Conservation (phyloP, 30 jellyfish, hydroid and myxozoan genomes). For the Hydractinia echinata region DNA sequence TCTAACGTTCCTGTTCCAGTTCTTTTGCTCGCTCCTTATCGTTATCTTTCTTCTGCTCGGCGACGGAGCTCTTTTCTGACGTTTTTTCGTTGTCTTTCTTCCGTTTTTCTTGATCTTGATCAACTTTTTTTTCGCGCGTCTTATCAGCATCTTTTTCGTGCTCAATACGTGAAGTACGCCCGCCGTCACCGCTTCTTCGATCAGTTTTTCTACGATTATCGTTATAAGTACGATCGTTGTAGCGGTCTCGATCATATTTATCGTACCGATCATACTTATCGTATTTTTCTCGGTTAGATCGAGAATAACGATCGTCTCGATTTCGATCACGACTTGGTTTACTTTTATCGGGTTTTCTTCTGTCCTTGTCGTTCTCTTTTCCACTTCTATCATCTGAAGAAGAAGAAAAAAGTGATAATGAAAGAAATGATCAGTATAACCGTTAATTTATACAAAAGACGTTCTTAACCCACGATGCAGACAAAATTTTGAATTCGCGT, state of each 20-base stretch:
- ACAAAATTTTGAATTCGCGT: too few relatives aligned
- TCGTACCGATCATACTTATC: conserved; percentile 30
- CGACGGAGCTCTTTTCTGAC: neutral
- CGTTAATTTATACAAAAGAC: too few relatives aligned
- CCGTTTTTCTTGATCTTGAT: neutral
- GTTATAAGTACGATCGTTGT: conserved; percentile 2
- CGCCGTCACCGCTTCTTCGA: neutral
- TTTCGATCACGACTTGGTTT: conserved; percentile 21
- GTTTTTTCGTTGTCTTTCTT: neutral
- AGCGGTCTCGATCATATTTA: neutral
- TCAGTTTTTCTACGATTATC: conserved; percentile 18
- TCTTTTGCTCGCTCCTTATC: conserved; percentile 37
- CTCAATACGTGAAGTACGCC: neutral
- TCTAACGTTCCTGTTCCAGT: conserved; percentile 39
- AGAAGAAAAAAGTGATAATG: neutral
- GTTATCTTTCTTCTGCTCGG: neutral
- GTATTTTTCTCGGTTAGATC: conserved; percentile 18
- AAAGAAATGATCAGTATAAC: too few relatives aligned
- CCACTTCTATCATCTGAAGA: conserved; percentile 17
- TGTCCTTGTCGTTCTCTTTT: conserved; percentile 19
- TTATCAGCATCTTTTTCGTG: neutral
- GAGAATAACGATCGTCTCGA: conserved; percentile 20
- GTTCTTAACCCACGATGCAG: too few relatives aligned
- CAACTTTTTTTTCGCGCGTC: neutral
- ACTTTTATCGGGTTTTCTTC: conserved; percentile 4